Evolutionary conservation across 2,113 vertebrate genomes (phyloP), one percentile per base, ranked within the genome.

Genomic region (Apodemus sylvaticus): DNA sequence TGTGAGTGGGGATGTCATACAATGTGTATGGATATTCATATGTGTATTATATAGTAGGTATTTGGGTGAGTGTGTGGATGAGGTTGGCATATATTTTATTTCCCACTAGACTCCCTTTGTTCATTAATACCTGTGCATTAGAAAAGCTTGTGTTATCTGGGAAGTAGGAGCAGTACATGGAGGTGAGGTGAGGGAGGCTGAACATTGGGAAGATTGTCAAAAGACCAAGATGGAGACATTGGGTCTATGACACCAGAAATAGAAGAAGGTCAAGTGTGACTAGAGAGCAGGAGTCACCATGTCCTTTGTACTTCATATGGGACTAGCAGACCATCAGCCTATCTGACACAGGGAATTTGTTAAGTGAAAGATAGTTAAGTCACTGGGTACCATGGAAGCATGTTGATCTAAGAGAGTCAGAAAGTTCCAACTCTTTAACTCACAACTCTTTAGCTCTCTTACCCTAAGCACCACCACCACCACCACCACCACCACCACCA

Each of bases 201-300:
- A 89, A 26, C 24, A 36, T 45, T 53, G 16, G 2, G 19, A 13
- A 89, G 29, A 36, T 66, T 0, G 11, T 34, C 26, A 4, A 45
- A 81, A 34, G n/a, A 34, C 16, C 42, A 20, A 2, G 17, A 36
- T 31, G 24, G 17, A 68, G 5, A 3, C 34, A 24, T 55, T 19
- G 11, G 24, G 29, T 7, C 36, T 36, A 13, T 4, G 12, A 60
- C 11, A 31, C 13, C 10, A 73, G 13, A 1, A 0, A 19, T 4
- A 16, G 11, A 22, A 9, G 20, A 51, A 91, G 29, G 26, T 31
- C 34, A 17, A 20, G 19, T 14, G 14, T 51, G 1, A 24, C 2
- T 1, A n/a, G 60, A 39, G 1, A 42, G 4, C 24, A 48, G 29
- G 17, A 86, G 29, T 22, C 58, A 19, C 9, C 7, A 16, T 34